phyloP scores from a whole-genome alignment of 2,113 vertebrate genomes.

The Cyprinodon tularosa region DNA sequence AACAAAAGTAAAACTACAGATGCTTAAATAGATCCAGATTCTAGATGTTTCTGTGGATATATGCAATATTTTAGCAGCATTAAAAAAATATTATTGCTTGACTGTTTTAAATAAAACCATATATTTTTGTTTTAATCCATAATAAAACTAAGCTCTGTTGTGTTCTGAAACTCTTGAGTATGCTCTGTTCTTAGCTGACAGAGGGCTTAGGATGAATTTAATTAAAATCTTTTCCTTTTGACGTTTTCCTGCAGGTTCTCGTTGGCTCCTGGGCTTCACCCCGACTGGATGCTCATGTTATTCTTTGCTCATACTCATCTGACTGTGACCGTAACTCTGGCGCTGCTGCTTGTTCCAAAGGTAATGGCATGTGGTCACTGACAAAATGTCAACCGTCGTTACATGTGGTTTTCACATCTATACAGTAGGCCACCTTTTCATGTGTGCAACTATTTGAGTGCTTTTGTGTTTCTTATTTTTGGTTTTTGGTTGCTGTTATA shows the following conservation, averaged over 20 bases:
- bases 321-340: conserved; percentile 94
- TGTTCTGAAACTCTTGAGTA: too few species aligned
- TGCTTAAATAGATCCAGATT: too few species aligned
- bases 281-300: conserved; percentile 97
- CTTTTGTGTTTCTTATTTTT: too few species aligned
- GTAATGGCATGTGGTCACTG: conserved; percentile 68
- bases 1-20: too few species aligned
- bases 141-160: too few species aligned
- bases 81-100: not conserved
- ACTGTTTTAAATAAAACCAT: not conserved
- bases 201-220: not conserved
- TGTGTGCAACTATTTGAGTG: too few species aligned
- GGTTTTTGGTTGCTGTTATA: too few species aligned
- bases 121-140: too few species aligned
- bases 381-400: not conserved
- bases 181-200: too few species aligned
- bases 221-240: not conserved
- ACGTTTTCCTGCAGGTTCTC: conserved; percentile 84
- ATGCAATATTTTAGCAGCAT: not conserved
- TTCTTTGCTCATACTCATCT: conserved; percentile 96
- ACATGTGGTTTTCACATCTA: not conserved
- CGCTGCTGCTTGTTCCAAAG: conserved; percentile 95
- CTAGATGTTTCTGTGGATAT: too few species aligned
- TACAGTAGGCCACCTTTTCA: not conserved
- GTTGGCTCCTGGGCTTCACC: conserved; percentile 89